A percentile compares a stretch with the other conserved stretches of the same genome.
phyloP scores from a whole-genome alignment of 37 sponge, comb jelly and placozoan genomes.

The Amphimedon queenslandica region DNA sequence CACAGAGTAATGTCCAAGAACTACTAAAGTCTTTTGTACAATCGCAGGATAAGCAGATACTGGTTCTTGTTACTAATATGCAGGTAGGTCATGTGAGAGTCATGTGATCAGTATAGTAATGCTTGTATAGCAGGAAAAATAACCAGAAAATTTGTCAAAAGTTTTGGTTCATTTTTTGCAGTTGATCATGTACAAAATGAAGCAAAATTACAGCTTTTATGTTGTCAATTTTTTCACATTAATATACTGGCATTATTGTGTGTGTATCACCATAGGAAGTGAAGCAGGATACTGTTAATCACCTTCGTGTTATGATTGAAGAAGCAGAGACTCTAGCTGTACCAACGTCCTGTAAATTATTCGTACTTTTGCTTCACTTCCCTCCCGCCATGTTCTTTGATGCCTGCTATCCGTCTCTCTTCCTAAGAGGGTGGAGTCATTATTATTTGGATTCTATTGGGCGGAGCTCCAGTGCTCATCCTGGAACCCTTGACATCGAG shows the following conservation, averaged over 20 bases:
- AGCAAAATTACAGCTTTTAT: too few relatives aligned
- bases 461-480: slow-evolving; percentile 22
- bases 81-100: too few relatives aligned
- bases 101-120: too few relatives aligned
- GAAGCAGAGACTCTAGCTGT: slow-evolving; percentile 44
- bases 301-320: slow-evolving; percentile 77
- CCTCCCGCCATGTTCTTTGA: slow-evolving; percentile 62
- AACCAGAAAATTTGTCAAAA: too few relatives aligned
- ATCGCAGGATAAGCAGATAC: slow-evolving; percentile 16
- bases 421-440: slow-evolving; percentile 90
- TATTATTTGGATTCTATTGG: slow-evolving; percentile 73
- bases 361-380: slow-evolving; percentile 82
- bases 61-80: slow-evolving; percentile 46
- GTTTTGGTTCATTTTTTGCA: too few relatives aligned
- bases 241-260: slow-evolving; percentile 20
- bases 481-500: slow-evolving; percentile 34
- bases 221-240: neutral
- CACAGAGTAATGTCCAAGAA: slow-evolving; percentile 41
- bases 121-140: too few relatives aligned
- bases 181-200: too few relatives aligned
- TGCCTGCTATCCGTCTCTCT: slow-evolving; percentile 79
- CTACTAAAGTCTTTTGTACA: slow-evolving; percentile 36
- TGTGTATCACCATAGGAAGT: slow-evolving; percentile 16
- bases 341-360: slow-evolving; percentile 27
- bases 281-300: slow-evolving; percentile 58